A percentile compares a stretch with the other conserved stretches of the same genome.
Evolutionary conservation across 1,140 invertebrate species (phyloP).

Genomic region (fruit fly (Drosophila melanogaster)): Release_6_plus_ISO1_MT NC_004354.4:10281001-10281500

Average conservation of each 20-base stretch:
- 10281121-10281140: conserved; percentile 1
- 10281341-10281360: conserved; percentile 3
- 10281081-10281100: conserved; percentile 16
- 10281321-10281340: no score
- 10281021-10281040: conserved; percentile 2
- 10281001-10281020: conserved; percentile 57
- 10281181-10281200: conserved; percentile 44
- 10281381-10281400: conserved; percentile 42
- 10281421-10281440: conserved; percentile 78
- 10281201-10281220: conserved; percentile 11
- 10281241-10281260: neutral
- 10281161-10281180: conserved; percentile 47
- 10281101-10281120: conserved; percentile 20
- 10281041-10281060: conserved; percentile 3
- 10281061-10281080: neutral
- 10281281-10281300: no score
- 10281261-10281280: no score
- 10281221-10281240: conserved; percentile 9
- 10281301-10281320: no score
- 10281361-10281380: conserved; percentile 8
- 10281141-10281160: conserved; percentile 23
- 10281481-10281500: conserved; percentile 4
- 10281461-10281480: conserved; percentile 29
- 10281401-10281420: conserved; percentile 68
- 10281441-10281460: conserved; percentile 77